Base-by-base conservation (phyloP, 1,140 invertebrate species). In the Micrasema minimum region DNA sequence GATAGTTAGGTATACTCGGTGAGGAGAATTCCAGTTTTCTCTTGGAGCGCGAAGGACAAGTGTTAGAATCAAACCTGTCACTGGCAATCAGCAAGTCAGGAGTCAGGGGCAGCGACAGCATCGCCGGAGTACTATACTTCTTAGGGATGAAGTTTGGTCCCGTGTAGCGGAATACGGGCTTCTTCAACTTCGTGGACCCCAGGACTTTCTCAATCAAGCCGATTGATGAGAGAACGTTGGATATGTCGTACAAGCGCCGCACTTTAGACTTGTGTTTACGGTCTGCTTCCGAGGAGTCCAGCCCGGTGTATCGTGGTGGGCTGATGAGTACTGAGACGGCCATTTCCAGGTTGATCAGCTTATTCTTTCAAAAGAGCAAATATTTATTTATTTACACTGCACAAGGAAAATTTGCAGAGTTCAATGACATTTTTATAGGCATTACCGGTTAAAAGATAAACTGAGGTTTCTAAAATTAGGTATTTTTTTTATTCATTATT, bases 171-270 rank as follows among this genome's bases (percentile, higher is more conserved):
- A 90, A 92, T 71, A 89, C 88, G 71, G 90, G 90, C 77, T 90
- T 91, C 74, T 88, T 87, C 69, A 88, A 85, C 75, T 85, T 82
- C 62, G 84, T 84, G 20, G 81, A 82, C 12, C 82, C 79, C 64
- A 87, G 85, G 43, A 90, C 85, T 79, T 90, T 91, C 78, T 86
- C 82, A 69, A 92, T 90, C 50, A 92, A 82, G 67, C 87, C 85
- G 72, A 92, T 86, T 66, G 89, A 91, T 67, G 89, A 88, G 66
- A 92, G 82, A 59, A 92, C 89, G 83, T 92, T 92, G 31, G 91
- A 90, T 77, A 92, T 91, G 76, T 92, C 91, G 82, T 92, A 92
- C 2, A 92, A 81, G 69, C 91, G 83, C 68, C 91, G 83, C 50
- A 91, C 88, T 85, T 90, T 90, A 31, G 90, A 88, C 76, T 88